Evolutionary conservation across 1,140 invertebrate genomes (phyloP).

Genomic region (Aphidius gifuensis): DNA sequence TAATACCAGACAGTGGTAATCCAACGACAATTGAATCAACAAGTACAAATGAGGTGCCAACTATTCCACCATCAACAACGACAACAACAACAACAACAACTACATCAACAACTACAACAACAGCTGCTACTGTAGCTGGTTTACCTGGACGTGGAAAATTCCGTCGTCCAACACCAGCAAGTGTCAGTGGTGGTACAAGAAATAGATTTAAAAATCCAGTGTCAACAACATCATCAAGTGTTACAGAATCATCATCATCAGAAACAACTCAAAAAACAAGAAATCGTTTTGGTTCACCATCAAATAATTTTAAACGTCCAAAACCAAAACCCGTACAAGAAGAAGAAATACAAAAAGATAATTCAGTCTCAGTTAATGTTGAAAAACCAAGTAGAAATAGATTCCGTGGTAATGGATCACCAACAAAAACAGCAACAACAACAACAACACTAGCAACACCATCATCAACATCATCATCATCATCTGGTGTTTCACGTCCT

Average conservation of each 20-base stretch:
- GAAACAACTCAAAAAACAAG: conserved; percentile 39
- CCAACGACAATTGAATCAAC: conserved; percentile 58
- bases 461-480: conserved; percentile 24
- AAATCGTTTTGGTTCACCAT: conserved; percentile 38
- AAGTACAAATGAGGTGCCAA: conserved; percentile 48
- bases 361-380: conserved; percentile 28
- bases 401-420: conserved; percentile 41
- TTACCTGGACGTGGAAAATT: conserved; percentile 51
- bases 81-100: conserved; percentile 40
- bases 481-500: conserved; percentile 35
- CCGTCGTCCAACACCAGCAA: conserved; percentile 37
- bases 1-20: conserved; percentile 56
- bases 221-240: conserved; percentile 36
- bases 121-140: conserved; percentile 33
- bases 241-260: conserved; percentile 26
- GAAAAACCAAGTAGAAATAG: conserved; percentile 41
- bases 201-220: conserved; percentile 44
- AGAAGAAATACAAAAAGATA: conserved; percentile 46
- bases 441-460: conserved; percentile 34
- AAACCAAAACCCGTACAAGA: conserved; percentile 36
- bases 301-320: conserved; percentile 40
- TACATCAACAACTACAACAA: conserved; percentile 38
- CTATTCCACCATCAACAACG: conserved; percentile 51
- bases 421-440: conserved; percentile 21
- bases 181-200: conserved; percentile 36